These are phyloP conservation scores for Scleropages formosus DNA, from an alignment of 2,797 vertebrate genomes.

Conservation along the genomic window DNA sequence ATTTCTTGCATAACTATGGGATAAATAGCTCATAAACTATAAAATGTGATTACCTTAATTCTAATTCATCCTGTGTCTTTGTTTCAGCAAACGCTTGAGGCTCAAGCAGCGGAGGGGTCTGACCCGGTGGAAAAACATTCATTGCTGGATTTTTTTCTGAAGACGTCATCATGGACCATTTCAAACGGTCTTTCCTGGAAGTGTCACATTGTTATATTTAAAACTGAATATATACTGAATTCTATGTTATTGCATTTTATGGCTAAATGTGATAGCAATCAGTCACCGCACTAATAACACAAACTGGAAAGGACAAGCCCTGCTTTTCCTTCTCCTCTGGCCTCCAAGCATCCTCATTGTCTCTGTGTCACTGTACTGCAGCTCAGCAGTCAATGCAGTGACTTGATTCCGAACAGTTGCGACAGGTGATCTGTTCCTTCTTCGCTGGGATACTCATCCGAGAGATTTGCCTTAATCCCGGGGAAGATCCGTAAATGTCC, in stretches of 20 bases:
- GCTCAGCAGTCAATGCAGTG: background rate
- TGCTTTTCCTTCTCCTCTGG: background rate
- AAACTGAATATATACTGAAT: no score
- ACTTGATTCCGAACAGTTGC: background rate
- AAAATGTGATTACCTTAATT: no score
- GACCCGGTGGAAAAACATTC: background rate
- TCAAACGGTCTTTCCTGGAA: background rate
- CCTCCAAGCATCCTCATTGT: background rate
- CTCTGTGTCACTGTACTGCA: background rate
- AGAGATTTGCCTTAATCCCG: conserved; percentile 21
- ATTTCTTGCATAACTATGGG: no score
- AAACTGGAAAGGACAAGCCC: background rate
- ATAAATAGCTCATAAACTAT: no score
- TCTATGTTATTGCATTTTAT: no score
- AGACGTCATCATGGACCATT: conserved; percentile 3
- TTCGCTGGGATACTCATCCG: background rate
- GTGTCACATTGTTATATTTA: no score
- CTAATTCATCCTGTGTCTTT: no score
- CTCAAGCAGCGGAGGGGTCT: conserved; percentile 10
- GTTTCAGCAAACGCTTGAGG: background rate
- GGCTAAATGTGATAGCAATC: no score
- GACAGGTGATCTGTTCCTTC: background rate
- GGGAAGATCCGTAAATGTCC: conserved; percentile 59
- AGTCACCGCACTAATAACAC: background rate
- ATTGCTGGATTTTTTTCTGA: background rate